A percentile compares a stretch with the other conserved stretches of the same genome.
phyloP scores from a whole-genome alignment of 1,140 invertebrate genomes.

The Ectropis grisescens region DNA sequence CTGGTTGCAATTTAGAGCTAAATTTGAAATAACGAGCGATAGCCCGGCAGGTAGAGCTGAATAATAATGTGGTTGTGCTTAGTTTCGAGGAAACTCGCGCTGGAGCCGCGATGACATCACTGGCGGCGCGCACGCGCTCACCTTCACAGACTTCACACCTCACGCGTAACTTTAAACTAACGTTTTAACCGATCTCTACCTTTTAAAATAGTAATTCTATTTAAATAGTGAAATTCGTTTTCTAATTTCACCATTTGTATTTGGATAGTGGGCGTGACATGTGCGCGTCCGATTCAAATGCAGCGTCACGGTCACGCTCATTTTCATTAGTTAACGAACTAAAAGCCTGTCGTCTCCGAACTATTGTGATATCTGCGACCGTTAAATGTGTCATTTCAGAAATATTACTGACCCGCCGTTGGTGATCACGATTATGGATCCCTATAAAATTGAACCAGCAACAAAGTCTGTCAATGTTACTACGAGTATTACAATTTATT shows the following conservation, averaged over 20 bases:
- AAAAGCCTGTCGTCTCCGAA: conserved; percentile 11
- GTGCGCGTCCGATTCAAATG: not conserved
- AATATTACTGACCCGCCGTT: no score
- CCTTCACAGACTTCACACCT: conserved; percentile 17
- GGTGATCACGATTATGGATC: no score
- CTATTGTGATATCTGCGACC: conserved; percentile 1
- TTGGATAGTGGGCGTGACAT: not conserved
- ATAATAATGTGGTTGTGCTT: conserved; percentile 37
- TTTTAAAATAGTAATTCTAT: no score
- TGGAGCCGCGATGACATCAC: conserved; percentile 50
- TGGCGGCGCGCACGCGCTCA: conserved; percentile 30
- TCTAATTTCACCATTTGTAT: no score
- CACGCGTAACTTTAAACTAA: not conserved
- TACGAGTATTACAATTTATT: no score
- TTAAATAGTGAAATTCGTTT: no score
- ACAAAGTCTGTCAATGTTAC: no score
- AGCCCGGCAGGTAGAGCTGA: conserved; percentile 30
- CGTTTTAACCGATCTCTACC: not conserved
- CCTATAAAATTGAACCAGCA: no score
- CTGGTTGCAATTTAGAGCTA: conserved; percentile 34
- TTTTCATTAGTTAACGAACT: conserved; percentile 38
- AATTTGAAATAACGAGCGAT: conserved; percentile 29
- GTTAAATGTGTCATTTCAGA: no score
- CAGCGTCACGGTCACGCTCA: conserved; percentile 25
- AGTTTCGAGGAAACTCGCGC: conserved; percentile 53